Evolutionary conservation across 2,797 vertebrate species (phyloP), one percentile per base, ranked within the genome.

Genomic region (Emys orbicularis): DNA sequence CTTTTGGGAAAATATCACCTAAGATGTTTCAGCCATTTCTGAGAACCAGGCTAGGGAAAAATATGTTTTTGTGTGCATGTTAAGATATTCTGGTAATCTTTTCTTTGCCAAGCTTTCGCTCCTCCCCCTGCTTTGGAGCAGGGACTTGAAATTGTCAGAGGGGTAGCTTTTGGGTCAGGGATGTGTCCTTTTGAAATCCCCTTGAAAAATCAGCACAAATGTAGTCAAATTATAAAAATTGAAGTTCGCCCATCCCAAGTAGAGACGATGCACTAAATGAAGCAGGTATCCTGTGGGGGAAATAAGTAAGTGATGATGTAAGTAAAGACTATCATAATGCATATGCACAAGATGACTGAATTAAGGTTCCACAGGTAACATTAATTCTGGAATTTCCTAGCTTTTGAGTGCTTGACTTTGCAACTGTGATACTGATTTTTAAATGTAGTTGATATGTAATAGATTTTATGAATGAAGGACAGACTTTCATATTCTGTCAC

Each of bases 281-380:
- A 18, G 6, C 16, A 16, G 29, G 0, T 0, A 15, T 89, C 4
- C 57, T 59, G 27, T 13, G 10, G 57, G 81, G 81, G 84, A 47
- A 82, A 94, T 29, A 19, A 50, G 41, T 53, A 15, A 4, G 18
- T 68, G 44, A 5, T 37, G 52, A 16, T 76, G 89, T 16, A 76
- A 11, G 27, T 79, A 23, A 61, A 56, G 76, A 6, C n/a, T 0
- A 0, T 81, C 15, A 5, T 16, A 50, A 15, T 47, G 52, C 87
- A 1, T 81, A 29, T 3, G 72, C 41, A 76, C 12, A 47, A 76
- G 25, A 21, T 44, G 25, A 2, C 5, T 74, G 68, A 41, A 44
- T 9, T 74, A 74, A 37, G 23, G 41, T 29, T 76, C 41, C 27
- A 76, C 72, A 16, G 72, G 12, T 25, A 44, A 47, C 23, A 25